A percentile compares a stretch with the other conserved stretches of the same genome.
These are phyloP conservation scores for Panagrolaimus sp. DNA, from an alignment of 1,140 invertebrate genomes.

Conservation along the genomic window DNA sequence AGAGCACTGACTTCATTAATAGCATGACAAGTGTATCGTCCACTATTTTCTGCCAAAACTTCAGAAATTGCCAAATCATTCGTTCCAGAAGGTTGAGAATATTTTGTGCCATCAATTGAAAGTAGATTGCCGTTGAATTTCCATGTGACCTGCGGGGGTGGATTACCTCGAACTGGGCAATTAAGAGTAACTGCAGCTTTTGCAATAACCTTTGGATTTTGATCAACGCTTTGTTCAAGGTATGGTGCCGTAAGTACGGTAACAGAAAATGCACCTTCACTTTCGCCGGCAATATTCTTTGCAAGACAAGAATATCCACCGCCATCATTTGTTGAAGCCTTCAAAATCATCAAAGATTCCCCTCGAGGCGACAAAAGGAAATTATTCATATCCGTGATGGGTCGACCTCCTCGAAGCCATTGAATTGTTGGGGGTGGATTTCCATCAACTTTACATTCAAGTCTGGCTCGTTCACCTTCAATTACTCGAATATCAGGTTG, in stretches of 20 bases:
- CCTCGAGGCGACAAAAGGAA: slow-evolving; percentile 60
- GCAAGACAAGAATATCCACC: slow-evolving; percentile 64
- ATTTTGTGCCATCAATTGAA: not conserved
- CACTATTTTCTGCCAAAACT: slow-evolving; percentile 52
- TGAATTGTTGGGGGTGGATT: slow-evolving; percentile 48
- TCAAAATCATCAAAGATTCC: slow-evolving; percentile 60
- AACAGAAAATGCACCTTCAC: slow-evolving; percentile 44
- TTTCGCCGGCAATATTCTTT: slow-evolving; percentile 59
- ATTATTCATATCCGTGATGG: slow-evolving; percentile 43
- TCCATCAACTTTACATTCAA: slow-evolving; percentile 54
- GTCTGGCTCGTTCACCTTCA: slow-evolving; percentile 47
- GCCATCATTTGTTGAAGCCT: slow-evolving; percentile 60
- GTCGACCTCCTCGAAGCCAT: slow-evolving; percentile 52
- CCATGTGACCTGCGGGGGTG: slow-evolving; percentile 61
- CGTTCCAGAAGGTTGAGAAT: not conserved
- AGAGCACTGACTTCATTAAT: slow-evolving; percentile 64
- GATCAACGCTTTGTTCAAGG: slow-evolving; percentile 53
- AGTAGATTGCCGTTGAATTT: slow-evolving; percentile 45
- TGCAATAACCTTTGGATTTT: slow-evolving; percentile 50
- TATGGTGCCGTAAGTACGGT: slow-evolving; percentile 47
- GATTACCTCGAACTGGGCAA: slow-evolving; percentile 62
- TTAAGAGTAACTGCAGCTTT: slow-evolving; percentile 60
- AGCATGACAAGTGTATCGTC: slow-evolving; percentile 64
- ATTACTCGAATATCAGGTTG: slow-evolving; percentile 40
- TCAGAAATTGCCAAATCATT: slow-evolving; percentile 33